phyloP scores from a whole-genome alignment of 2,888 invertebrate genomes.

The Odiellus spinosus region DNA sequence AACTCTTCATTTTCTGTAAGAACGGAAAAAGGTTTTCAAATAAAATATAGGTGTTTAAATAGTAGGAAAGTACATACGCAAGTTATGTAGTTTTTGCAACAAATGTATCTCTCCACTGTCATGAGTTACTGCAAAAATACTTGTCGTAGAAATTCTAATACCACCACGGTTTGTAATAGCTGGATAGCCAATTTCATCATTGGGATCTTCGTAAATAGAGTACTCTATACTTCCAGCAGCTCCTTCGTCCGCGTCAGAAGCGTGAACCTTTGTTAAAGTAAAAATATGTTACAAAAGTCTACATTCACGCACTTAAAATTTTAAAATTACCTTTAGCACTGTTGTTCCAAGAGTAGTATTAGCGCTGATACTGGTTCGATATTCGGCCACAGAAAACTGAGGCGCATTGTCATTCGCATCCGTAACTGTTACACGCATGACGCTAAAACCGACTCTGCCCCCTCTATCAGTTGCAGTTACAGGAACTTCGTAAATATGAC shows the following conservation, averaged over 20 bases:
- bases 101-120: conserved; percentile 42
- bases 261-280: conserved; percentile 38
- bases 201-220: conserved; percentile 50
- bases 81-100: not conserved
- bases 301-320: conserved; percentile 6
- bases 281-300: no score
- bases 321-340: conserved; percentile 24
- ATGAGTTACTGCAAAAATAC: conserved; percentile 18
- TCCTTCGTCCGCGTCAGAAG: conserved; percentile 62
- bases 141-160: conserved; percentile 5
- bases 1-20: conserved; percentile 54
- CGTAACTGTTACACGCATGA: conserved; percentile 21
- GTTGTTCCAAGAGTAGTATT: conserved; percentile 24
- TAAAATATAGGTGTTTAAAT: no score
- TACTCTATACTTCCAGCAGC: conserved; percentile 54
- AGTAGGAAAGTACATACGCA: no score
- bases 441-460: conserved; percentile 25
- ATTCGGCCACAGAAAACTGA: conserved; percentile 27
- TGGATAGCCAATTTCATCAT: conserved; percentile 5
- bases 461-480: conserved; percentile 31
- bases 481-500: conserved; percentile 26
- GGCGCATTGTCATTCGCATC: conserved; percentile 31
- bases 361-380: conserved; percentile 26
- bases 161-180: no score
- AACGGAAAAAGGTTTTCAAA: conserved; percentile 16